Base-by-base conservation (phyloP, 2,797 vertebrate genomes). In the Alcedo quadribrachys region DNA sequence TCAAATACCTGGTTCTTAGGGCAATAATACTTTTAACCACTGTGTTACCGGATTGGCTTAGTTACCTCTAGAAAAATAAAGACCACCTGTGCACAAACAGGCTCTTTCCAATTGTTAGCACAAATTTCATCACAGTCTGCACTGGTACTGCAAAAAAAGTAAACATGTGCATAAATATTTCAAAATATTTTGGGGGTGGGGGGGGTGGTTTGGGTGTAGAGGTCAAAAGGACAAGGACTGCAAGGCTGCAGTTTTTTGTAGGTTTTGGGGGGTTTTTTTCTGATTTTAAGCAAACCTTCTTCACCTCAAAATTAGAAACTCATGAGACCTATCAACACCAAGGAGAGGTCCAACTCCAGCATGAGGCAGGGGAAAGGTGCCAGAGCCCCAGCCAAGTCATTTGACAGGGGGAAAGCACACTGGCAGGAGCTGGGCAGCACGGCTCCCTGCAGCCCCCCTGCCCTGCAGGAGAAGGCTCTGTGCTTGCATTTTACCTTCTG, bases 351-450 rank as follows among this genome's bases (percentile, higher is more conserved):
- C 57, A 77, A 0, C 28, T 21, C n/a, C 58, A 42, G 16, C 6
- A n/a, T 25, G 28, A 70, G 67, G 65, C 70, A 63, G 69, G 43
- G 60, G 6, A 90, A 77, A 90, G 74, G 85, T 68, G 30, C 30
- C 40, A 11, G n/a, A 21, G 18, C 6, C 28, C 22, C 69, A 65
- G 91, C 20, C 58, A 85, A 87, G 45, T 8, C 60, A 20, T 12
- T 4, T 5, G 7, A 46, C 32, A 86, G 43, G 43, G 25, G 32
- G 13, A 27, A 28, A 0, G 4, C 18, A 5, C 0, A 1, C 3
- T 14, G 63, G 22, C n/a, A 63, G 42, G 33, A 16, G 20, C 15
- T n/a, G 19, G 35, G 66, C 65, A 69, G 30, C 16, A 28, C 32
- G 30, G 55, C 61, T 18, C 19, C 16, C 40, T 6, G 24, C 32